Evolutionary conservation across 2,888 invertebrate species (phyloP).

Genomic region (Cataglyphis rosenhaueri): DNA sequence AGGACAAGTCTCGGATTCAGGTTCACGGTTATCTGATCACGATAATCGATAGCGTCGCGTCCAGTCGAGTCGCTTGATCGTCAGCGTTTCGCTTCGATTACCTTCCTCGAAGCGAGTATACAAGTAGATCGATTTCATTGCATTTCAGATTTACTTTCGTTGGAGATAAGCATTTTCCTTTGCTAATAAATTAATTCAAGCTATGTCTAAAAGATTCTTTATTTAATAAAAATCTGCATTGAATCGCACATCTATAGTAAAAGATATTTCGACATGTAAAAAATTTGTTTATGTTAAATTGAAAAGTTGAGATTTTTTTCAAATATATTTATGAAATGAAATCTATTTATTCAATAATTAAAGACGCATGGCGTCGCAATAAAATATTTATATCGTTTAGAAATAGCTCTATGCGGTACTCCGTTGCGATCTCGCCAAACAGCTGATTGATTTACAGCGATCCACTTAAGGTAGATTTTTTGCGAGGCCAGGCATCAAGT

Average conservation of each 20-base stretch:
- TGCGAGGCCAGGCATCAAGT: conserved; percentile 1
- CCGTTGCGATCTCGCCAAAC: conserved; percentile 12
- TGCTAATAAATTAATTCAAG: background rate
- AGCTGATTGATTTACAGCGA: conserved; percentile 43
- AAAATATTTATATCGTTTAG: background rate
- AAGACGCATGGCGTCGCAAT: background rate
- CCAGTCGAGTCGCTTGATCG: conserved; percentile 59
- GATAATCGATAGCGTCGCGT: conserved; percentile 48
- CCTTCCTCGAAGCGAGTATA: background rate
- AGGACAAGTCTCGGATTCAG: conserved; percentile 55
- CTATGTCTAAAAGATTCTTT: background rate
- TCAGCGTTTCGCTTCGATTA: conserved; percentile 50
- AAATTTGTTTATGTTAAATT: background rate
- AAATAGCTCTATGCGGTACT: conserved; percentile 11
- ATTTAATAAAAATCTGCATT: background rate
- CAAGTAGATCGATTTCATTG: conserved; percentile 13
- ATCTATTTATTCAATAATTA: conserved; percentile 6
- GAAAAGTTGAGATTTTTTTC: background rate
- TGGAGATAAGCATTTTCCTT: background rate
- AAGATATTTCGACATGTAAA: background rate
- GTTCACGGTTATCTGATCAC: conserved; percentile 63
- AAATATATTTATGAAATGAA: background rate
- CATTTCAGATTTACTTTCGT: conserved; percentile 10
- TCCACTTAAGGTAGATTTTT: conserved; percentile 30
- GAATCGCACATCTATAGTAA: background rate